Conservation (phyloP, 2,888 invertebrate species). For the Sericinus montela region DNA sequence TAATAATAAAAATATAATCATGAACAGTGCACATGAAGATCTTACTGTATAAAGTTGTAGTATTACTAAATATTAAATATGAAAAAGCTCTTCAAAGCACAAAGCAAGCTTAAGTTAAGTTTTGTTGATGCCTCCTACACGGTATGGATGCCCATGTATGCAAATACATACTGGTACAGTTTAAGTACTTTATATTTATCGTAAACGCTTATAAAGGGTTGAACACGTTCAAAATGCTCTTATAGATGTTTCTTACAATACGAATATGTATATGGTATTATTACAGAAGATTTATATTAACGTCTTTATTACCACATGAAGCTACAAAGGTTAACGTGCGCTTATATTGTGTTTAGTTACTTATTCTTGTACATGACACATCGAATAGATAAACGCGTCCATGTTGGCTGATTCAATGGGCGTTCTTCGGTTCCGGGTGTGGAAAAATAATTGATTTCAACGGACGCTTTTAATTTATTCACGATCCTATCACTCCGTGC, state of each 20-base stretch:
- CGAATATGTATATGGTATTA: too few relatives aligned
- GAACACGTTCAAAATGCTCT: background rate
- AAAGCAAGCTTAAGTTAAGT: background rate
- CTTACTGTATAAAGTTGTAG: too few relatives aligned
- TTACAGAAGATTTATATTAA: too few relatives aligned
- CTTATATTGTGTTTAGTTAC: too few relatives aligned
- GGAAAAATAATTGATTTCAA: slow-evolving; percentile 20
- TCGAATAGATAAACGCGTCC: background rate
- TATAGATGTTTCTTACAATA: too few relatives aligned
- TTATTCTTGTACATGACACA: too few relatives aligned
- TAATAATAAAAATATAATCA: too few relatives aligned
- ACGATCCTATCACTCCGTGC: slow-evolving; percentile 20
- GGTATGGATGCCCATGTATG: background rate
- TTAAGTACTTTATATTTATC: background rate
- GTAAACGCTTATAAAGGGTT: slow-evolving; percentile 4
- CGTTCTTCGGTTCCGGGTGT: slow-evolving; percentile 10
- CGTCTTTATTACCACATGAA: too few relatives aligned
- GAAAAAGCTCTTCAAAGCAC: background rate
- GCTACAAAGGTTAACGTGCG: too few relatives aligned
- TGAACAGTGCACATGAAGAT: too few relatives aligned
- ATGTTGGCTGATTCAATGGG: slow-evolving; percentile 11
- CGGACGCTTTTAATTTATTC: slow-evolving; percentile 29
- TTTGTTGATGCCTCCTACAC: background rate
- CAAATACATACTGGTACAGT: background rate
- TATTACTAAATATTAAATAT: background rate